Conservation (phyloP, 2,113 vertebrate species). For the Malurus elegans region DNA sequence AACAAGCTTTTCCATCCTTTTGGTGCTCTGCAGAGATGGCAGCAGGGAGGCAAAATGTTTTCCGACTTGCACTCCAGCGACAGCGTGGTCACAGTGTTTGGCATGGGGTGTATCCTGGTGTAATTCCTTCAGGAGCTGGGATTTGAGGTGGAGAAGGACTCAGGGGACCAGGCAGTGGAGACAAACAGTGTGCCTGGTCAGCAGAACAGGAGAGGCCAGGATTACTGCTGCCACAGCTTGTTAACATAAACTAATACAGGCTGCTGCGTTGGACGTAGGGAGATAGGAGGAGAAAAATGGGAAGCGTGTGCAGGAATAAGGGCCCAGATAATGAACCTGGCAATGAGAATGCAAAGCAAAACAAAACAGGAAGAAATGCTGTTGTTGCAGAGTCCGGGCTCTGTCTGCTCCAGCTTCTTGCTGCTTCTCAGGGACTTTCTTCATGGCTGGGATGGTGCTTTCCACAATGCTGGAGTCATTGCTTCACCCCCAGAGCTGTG, state of each 20-base stretch:
- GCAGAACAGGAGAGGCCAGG: slow-evolving; percentile 20
- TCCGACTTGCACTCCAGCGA: accelerated
- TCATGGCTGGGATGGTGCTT: not conserved
- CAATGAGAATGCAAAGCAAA: slow-evolving; percentile 56
- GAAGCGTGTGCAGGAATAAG: slow-evolving; percentile 60
- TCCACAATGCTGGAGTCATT: not conserved
- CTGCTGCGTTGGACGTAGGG: not conserved
- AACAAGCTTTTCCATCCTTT: not conserved
- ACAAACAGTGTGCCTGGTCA: slow-evolving; percentile 26
- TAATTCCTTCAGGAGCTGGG: not conserved
- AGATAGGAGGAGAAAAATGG: slow-evolving; percentile 59
- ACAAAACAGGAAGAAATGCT: slow-evolving; percentile 11
- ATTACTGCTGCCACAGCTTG: slow-evolving; percentile 57
- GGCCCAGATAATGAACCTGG: slow-evolving; percentile 59
- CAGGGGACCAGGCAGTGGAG: not conserved
- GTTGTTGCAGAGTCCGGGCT: not conserved
- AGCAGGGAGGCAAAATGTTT: not conserved
- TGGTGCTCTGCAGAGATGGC: not conserved
- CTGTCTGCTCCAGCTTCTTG: not conserved
- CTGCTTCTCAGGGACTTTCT: not conserved
- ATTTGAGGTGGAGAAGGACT: not conserved
- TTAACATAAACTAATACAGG: slow-evolving; percentile 64
- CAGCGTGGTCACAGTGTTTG: accelerated
- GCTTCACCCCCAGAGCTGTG: not conserved
- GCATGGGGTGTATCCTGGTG: accelerated